phyloP scores from a whole-genome alignment of 1,140 invertebrate species.

The Drosophila murphyi region DNA sequence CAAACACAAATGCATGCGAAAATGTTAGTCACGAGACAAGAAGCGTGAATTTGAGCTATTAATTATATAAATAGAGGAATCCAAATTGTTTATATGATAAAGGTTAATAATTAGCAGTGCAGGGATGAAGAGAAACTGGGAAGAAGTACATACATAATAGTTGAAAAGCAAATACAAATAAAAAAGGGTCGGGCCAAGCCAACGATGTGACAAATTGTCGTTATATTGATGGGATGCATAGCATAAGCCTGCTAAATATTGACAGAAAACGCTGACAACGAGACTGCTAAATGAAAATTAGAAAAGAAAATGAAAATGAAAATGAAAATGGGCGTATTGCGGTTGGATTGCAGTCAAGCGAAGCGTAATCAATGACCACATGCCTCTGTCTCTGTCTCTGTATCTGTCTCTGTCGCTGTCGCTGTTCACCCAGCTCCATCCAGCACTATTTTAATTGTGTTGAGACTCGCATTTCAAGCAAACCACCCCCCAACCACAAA shows the following conservation, averaged over 20 bases:
- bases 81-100: no score
- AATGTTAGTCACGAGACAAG: no score
- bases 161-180: no score
- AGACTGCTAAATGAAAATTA: background rate
- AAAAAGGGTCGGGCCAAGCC: slow-evolving; percentile 10
- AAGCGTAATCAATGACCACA: slow-evolving; percentile 34
- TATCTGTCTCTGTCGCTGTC: background rate
- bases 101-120: no score
- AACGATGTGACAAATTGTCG: slow-evolving; percentile 33
- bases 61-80: no score
- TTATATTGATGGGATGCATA: slow-evolving; percentile 12
- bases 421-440: background rate
- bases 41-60: no score
- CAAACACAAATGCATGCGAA: no score
- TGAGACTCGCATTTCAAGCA: slow-evolving; percentile 9
- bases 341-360: background rate
- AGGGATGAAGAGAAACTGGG: no score
- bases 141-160: no score
- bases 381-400: background rate
- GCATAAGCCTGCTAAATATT: slow-evolving; percentile 25
- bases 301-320: background rate
- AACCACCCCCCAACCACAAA: background rate
- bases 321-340: background rate
- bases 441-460: slow-evolving; percentile 44
- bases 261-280: slow-evolving; percentile 32